Percentiles rank a stretch among this genome's conserved stretches.
Evolutionary conservation across 23 tunicate species (phyloP).

Genomic region (Corella eumyota): DNA sequence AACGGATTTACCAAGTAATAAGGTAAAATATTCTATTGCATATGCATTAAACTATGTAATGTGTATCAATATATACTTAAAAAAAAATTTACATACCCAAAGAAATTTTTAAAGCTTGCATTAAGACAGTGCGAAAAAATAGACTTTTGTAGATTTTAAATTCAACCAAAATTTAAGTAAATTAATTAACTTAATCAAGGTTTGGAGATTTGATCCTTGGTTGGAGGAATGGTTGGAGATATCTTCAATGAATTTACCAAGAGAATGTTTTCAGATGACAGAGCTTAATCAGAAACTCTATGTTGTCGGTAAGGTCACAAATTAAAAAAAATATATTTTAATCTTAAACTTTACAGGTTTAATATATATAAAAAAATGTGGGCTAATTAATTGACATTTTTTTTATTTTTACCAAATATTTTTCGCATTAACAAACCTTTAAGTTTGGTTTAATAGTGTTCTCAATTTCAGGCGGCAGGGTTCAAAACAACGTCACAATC

Average conservation of each 20-base stretch:
- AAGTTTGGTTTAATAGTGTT: no score
- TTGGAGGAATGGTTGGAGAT: constrained; percentile 58
- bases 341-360: no score
- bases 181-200: constrained; percentile 10
- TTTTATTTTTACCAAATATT: no score
- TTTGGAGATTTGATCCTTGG: constrained; percentile 71
- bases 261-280: constrained; percentile 69
- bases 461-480: constrained; percentile 47
- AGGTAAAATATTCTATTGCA: constrained; percentile 13
- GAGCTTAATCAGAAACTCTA: constrained; percentile 36
- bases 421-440: no score
- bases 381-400: no score
- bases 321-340: no score
- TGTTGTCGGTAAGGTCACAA: constrained; percentile 46
- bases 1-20: constrained; percentile 12
- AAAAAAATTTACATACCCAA: no score
- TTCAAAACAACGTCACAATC: constrained; percentile 9
- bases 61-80: no score
- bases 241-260: constrained; percentile 32
- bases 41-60: not conserved
- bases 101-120: no score
- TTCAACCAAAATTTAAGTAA: not conserved
- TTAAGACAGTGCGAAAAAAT: no score
- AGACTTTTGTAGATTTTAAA: no score
- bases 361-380: no score